Conservation (phyloP, 2,797 vertebrate genomes). For the Brotula barbata region DNA sequence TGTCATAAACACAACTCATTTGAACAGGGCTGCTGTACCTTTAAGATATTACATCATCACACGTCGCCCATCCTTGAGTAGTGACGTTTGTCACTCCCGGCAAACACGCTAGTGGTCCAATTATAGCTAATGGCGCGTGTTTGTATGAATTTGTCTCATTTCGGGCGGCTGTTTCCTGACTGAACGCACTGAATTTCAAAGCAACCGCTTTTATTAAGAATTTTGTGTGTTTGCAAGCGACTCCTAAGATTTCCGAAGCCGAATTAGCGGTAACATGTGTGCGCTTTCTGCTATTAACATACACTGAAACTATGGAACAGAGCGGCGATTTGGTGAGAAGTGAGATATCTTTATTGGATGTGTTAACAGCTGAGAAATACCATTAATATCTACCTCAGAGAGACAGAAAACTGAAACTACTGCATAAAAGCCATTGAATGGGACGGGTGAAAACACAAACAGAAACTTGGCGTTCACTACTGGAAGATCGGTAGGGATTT, state of each 20-base stretch:
- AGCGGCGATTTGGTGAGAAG: slow-evolving; percentile 22
- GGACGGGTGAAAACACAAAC: slow-evolving; percentile 20
- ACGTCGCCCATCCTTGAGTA: not conserved
- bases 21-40: slow-evolving; percentile 40
- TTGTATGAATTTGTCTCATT: slow-evolving; percentile 55
- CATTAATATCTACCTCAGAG: not conserved
- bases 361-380: slow-evolving; percentile 19
- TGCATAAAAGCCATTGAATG: slow-evolving; percentile 6
- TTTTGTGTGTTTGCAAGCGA: not conserved
- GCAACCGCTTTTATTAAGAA: not conserved
- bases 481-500: slow-evolving; percentile 13
- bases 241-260: not conserved
- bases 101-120: slow-evolving; percentile 70
- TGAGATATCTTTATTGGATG: slow-evolving; percentile 16
- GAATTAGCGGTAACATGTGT: slow-evolving; percentile 2
- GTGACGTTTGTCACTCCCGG: slow-evolving; percentile 70
- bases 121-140: slow-evolving; percentile 74
- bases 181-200: not conserved
- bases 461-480: slow-evolving; percentile 23
- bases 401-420: not conserved
- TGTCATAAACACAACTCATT: too few species aligned
- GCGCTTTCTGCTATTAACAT: slow-evolving; percentile 26
- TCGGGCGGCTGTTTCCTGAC: slow-evolving; percentile 5
- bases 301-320: slow-evolving; percentile 35
- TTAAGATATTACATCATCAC: slow-evolving; percentile 61